These are phyloP conservation scores for Menidia beryllina DNA, from an alignment of 2,113 vertebrate genomes.

Conservation along the genomic window DNA sequence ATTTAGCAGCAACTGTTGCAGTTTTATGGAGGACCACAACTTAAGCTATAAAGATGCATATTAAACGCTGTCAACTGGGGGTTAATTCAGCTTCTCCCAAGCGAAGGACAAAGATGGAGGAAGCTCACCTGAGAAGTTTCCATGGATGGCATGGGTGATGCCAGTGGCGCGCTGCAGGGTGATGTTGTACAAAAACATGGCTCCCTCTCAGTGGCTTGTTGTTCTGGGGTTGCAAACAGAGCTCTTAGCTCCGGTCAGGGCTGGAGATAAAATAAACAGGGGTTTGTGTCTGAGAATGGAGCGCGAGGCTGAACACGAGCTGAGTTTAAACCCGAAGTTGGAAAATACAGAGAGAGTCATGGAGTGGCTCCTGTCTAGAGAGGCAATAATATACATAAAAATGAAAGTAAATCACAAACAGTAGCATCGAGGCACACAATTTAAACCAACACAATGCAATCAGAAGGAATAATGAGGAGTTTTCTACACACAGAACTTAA, in stretches of 20 bases:
- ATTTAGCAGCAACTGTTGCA: too few species aligned
- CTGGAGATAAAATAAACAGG: constrained; percentile 4
- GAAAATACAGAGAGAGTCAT: neutral
- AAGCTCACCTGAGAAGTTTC: constrained; percentile 95
- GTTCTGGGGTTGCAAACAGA: constrained; percentile 47
- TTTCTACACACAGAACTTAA: too few species aligned
- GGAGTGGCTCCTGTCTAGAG: too few species aligned
- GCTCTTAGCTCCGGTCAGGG: constrained; percentile 27
- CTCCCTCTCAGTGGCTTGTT: constrained; percentile 44
- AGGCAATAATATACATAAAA: too few species aligned
- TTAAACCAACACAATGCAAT: too few species aligned
- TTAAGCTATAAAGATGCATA: too few species aligned
- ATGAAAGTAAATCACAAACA: too few species aligned
- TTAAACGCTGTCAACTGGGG: too few species aligned
- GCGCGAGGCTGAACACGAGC: neutral
- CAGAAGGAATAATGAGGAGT: too few species aligned
- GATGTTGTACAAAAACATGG: constrained; percentile 98
- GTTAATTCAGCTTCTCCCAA: too few species aligned
- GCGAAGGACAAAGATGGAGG: neutral
- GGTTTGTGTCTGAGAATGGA: neutral
- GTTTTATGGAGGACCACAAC: too few species aligned
- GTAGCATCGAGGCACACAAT: too few species aligned
- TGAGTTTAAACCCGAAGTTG: neutral
- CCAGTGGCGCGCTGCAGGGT: constrained; percentile 96
- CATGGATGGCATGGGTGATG: constrained; percentile 97